phyloP scores from a whole-genome alignment of 2,888 invertebrate species.

The Eristalis pertinax region DNA sequence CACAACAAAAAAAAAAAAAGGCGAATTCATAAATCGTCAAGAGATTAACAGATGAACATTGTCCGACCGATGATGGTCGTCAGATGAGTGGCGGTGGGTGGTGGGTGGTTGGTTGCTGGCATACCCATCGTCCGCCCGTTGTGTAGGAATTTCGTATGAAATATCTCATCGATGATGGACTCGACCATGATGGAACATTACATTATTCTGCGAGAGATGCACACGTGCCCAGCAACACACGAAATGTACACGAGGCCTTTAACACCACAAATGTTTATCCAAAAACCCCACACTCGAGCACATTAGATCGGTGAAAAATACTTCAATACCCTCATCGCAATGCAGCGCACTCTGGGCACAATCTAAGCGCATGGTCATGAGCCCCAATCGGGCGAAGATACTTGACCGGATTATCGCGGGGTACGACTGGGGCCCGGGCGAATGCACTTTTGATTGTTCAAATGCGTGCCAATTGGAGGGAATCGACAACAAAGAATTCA shows the following conservation, averaged over 20 bases:
- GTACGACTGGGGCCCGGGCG: neutral
- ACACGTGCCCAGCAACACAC: neutral
- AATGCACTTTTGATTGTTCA: neutral
- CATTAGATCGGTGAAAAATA: neutral
- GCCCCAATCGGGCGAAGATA: neutral
- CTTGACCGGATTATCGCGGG: neutral
- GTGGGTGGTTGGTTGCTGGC: too few species aligned
- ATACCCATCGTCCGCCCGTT: too few species aligned
- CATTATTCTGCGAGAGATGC: neutral
- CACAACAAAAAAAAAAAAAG: too few species aligned
- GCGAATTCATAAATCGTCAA: neutral
- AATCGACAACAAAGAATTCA: constrained; percentile 1
- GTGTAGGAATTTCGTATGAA: neutral
- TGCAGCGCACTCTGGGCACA: neutral
- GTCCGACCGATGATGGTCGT: neutral
- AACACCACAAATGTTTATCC: neutral
- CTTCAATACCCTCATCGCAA: neutral
- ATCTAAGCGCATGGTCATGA: neutral
- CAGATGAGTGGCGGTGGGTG: neutral
- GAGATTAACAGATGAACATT: neutral
- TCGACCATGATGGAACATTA: neutral
- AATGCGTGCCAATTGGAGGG: neutral
- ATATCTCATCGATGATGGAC: neutral
- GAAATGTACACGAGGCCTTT: neutral
- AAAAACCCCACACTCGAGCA: neutral